Conservation (phyloP, 2,113 vertebrate genomes). For the Pedionomus torquatus region DNA sequence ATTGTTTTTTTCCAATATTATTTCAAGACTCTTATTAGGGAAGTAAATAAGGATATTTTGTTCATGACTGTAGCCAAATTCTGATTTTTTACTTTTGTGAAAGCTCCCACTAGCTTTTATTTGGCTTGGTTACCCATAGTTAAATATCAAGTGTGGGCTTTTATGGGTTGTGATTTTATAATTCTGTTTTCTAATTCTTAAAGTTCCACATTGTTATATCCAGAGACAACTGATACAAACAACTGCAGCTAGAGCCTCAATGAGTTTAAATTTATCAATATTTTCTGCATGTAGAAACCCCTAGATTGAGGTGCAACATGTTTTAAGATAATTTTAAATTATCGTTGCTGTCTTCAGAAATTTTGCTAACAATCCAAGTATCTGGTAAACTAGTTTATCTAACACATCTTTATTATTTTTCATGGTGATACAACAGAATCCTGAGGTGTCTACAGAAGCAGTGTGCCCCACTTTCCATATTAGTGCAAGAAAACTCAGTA, state of each 20-base stretch:
- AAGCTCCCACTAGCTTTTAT: background rate
- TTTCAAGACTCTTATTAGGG: background rate
- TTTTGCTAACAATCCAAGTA: background rate
- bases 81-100: background rate
- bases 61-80: background rate
- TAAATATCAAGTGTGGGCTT: background rate
- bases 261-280: background rate
- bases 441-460: background rate
- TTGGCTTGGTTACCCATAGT: background rate
- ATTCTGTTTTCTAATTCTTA: background rate
- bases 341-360: background rate
- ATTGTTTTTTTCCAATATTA: background rate
- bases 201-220: background rate
- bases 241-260: background rate
- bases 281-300: background rate
- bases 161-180: background rate
- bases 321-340: background rate
- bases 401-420: background rate
- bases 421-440: background rate
- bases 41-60: background rate
- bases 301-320: background rate
- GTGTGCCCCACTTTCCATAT: background rate
- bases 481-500: background rate
- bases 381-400: background rate
- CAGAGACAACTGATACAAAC: background rate